phyloP scores from a whole-genome alignment of 2,888 invertebrate genomes.

The Dryobota labecula region DNA sequence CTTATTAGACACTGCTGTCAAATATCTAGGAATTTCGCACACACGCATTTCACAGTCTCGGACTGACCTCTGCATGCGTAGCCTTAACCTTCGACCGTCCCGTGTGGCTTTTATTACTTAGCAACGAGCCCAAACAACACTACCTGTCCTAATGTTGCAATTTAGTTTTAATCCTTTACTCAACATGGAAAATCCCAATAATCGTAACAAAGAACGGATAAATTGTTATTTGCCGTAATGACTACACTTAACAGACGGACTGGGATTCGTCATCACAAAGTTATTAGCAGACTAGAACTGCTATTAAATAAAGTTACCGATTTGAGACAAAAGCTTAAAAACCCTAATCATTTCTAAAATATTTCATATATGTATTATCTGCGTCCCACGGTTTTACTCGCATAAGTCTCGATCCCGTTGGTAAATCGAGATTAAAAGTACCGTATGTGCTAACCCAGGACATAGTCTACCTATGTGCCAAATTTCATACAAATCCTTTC shows the following conservation, averaged over 20 bases:
- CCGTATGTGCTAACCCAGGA: no score
- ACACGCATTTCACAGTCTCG: no score
- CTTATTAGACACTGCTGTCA: no score
- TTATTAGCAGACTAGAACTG: conserved; percentile 9
- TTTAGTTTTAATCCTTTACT: neutral
- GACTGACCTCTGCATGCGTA: neutral
- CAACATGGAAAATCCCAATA: conserved; percentile 1
- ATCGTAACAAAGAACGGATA: conserved; percentile 14
- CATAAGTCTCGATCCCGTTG: no score
- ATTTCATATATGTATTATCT: no score
- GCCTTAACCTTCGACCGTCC: neutral
- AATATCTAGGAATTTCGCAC: no score
- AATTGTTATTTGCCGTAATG: conserved; percentile 14
- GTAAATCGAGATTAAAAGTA: no score
- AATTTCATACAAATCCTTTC: no score
- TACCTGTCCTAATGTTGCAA: neutral
- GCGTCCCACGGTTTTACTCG: no score
- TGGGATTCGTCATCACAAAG: conserved; percentile 11
- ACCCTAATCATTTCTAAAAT: neutral
- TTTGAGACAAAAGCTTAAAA: neutral
- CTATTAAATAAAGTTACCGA: neutral
- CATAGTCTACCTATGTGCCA: no score
- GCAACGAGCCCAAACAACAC: neutral
- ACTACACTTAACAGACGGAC: neutral
- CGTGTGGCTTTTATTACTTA: neutral